phyloP scores from a whole-genome alignment of 2,113 vertebrate species.

The Corvus hawaiiensis region DNA sequence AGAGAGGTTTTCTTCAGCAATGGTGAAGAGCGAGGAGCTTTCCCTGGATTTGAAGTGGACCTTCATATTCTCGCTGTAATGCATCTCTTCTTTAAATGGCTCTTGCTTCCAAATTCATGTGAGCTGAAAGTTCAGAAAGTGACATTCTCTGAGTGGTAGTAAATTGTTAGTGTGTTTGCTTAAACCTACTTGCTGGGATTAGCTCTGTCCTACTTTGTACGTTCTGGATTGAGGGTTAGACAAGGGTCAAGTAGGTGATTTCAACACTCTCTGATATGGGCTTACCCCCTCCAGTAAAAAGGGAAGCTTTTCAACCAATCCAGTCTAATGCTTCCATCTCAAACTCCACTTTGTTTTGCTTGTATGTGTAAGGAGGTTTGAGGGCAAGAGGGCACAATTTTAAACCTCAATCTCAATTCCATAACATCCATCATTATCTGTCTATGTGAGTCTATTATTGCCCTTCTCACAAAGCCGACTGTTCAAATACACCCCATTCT shows the following conservation, averaged over 20 bases:
- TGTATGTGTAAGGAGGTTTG: constrained; percentile 62
- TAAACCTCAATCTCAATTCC: constrained; percentile 53
- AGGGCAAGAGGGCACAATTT: constrained; percentile 64
- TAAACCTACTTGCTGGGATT: constrained; percentile 72
- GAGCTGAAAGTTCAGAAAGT: neutral
- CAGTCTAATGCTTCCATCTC: constrained; percentile 33
- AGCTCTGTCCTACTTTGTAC: constrained; percentile 65
- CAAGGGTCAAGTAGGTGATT: constrained; percentile 77
- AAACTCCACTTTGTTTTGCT: constrained; percentile 62
- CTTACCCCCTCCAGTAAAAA: constrained; percentile 47
- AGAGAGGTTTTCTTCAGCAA: neutral
- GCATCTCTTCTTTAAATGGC: neutral
- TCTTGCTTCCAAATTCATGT: neutral
- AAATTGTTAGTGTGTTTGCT: constrained; percentile 67
- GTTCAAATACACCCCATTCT: constrained; percentile 47
- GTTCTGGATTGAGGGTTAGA: constrained; percentile 63
- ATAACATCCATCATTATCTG: constrained; percentile 66
- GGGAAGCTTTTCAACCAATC: constrained; percentile 46
- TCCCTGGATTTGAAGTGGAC: neutral
- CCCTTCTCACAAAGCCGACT: constrained; percentile 26
- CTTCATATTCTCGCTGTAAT: neutral
- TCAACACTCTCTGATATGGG: constrained; percentile 68
- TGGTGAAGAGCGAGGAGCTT: neutral
- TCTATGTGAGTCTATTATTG: constrained; percentile 7
- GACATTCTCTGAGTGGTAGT: neutral